Evolutionary conservation across 2,113 vertebrate genomes (phyloP).

Genomic region (Excalfactoria chinensis): DNA sequence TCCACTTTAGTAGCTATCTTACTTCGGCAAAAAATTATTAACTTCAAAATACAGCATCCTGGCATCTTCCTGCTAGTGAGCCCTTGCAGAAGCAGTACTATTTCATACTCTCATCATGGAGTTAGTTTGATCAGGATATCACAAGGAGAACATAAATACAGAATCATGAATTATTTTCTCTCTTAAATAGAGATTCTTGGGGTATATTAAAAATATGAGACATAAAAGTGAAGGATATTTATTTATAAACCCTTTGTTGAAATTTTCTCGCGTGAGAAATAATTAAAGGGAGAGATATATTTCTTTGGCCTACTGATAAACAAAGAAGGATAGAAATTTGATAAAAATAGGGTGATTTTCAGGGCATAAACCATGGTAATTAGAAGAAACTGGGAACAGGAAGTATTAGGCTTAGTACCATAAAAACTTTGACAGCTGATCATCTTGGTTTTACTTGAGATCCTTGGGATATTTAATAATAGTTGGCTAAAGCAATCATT

Average conservation of each 20-base stretch:
- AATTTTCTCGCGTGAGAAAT: background rate
- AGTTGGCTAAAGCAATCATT: background rate
- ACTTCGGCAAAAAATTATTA: background rate
- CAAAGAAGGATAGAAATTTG: background rate
- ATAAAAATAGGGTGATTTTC: background rate
- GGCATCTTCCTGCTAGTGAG: background rate
- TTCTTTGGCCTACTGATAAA: background rate
- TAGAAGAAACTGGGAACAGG: background rate
- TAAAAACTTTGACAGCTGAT: background rate
- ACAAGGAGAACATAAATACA: background rate
- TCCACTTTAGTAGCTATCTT: background rate
- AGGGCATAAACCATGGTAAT: background rate
- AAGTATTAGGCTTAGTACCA: background rate
- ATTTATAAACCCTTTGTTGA: background rate
- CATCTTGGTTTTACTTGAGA: background rate
- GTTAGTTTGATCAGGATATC: background rate
- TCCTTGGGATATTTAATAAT: accelerated
- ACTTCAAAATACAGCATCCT: background rate
- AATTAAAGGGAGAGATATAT: background rate
- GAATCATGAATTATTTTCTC: background rate
- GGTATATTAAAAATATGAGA: background rate
- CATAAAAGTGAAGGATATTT: background rate
- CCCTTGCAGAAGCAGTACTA: background rate
- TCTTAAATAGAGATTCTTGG: background rate
- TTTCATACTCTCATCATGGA: background rate